Percentiles rank a stretch among this genome's conserved stretches.
Conservation (phyloP, 2,113 vertebrate species). For the Paradoxurus hermaphroditus region DNA sequence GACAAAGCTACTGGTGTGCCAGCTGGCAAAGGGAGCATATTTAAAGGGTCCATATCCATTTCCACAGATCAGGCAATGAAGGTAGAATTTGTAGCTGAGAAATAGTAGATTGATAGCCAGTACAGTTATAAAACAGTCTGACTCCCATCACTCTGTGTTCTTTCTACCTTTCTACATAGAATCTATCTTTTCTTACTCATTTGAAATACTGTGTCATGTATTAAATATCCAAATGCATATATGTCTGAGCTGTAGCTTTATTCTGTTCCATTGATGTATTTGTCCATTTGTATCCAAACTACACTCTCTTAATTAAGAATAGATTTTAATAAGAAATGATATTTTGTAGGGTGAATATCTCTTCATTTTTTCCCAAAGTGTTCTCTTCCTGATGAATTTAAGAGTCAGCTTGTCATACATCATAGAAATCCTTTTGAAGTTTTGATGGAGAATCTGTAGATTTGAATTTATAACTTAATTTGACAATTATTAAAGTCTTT, state of each 20-base stretch:
- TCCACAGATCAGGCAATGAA: neutral
- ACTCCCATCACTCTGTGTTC: neutral
- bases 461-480: constrained; percentile 22
- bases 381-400: neutral
- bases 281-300: neutral
- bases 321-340: neutral
- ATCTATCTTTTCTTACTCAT: neutral
- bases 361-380: neutral
- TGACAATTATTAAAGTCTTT: neutral
- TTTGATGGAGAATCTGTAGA: neutral
- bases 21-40: neutral
- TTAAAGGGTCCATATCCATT: neutral
- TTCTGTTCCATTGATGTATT: neutral
- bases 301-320: neutral
- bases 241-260: neutral
- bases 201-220: neutral
- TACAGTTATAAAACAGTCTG: neutral
- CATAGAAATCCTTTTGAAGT: neutral
- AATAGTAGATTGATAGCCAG: neutral
- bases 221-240: neutral
- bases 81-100: neutral
- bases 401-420: neutral
- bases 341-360: neutral
- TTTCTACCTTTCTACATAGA: neutral
- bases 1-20: neutral